phyloP scores from a whole-genome alignment of 2,797 vertebrate species.

The Aeoliscus strigatus region DNA sequence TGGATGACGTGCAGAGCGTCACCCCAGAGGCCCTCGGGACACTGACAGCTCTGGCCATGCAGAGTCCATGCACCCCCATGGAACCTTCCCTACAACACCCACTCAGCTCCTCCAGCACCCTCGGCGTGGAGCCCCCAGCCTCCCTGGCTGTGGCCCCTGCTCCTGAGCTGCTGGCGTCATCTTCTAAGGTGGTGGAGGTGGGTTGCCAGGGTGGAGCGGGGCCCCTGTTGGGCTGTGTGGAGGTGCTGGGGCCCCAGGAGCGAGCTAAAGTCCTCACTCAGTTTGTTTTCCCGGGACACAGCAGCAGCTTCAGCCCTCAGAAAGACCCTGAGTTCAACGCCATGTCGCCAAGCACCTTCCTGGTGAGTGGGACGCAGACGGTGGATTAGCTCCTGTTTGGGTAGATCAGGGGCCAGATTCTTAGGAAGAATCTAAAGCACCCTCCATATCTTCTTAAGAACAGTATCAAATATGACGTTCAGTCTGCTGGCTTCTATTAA shows the following conservation, averaged over 20 bases:
- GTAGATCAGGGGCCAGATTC: too few species aligned
- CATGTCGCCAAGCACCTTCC: conserved; percentile 78
- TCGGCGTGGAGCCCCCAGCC: conserved; percentile 67
- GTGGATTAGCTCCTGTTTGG: too few species aligned
- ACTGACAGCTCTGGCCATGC: conserved; percentile 78
- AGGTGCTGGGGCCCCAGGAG: conserved; percentile 77
- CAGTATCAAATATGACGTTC: too few species aligned
- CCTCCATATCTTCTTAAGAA: too few species aligned
- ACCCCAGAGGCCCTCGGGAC: conserved; percentile 84
- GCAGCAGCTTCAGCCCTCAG: conserved; percentile 77
- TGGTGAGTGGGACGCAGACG: conserved; percentile 72
- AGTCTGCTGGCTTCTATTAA: too few species aligned
- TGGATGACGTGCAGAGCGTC: conserved; percentile 87
- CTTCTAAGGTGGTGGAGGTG: conserved; percentile 75
- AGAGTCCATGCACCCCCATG: conserved; percentile 60
- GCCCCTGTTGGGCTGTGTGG: conserved; percentile 74
- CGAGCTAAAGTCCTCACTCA: conserved; percentile 79
- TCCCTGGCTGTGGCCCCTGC: conserved; percentile 63
- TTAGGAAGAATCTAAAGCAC: too few species aligned
- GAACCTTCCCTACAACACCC: conserved; percentile 71
- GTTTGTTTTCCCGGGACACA: conserved; percentile 80
- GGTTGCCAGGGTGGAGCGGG: conserved; percentile 52
- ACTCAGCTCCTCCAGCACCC: conserved; percentile 75
- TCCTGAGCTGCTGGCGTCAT: conserved; percentile 76
- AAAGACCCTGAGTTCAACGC: conserved; percentile 79